Evolutionary conservation across 2,113 vertebrate species (phyloP), one percentile per base, ranked within the genome.

Genomic region (Notothenia rossii): DNA sequence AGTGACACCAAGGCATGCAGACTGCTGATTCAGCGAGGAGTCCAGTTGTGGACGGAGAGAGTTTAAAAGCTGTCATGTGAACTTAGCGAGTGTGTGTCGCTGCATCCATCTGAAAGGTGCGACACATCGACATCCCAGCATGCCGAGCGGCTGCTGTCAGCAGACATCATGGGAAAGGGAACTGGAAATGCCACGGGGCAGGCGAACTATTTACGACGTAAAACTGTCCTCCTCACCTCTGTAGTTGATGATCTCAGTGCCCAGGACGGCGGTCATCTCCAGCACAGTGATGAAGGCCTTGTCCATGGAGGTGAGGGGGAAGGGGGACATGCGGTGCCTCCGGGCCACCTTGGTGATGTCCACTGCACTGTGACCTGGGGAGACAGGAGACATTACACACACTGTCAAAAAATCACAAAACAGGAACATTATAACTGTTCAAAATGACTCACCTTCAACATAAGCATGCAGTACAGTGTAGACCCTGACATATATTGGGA

Each of bases 281-380:
- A 99, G 94, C 92, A 99, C 98, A 94, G 98, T 99, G 95, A 99
- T 99, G 95, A 99, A 99, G 94, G 98, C 98, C 94, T 99, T 99
- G 95, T 99, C 98, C 98, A 99, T 99, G 81, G 98, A 99, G 73
- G 98, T 99, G 91, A 99, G 93, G 62, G 98, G 98, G 92, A 99
- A 99, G 17, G 98, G 97, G 89, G 98, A 99, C 97, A 99, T 99
- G 86, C 98, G 98, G 90, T 99, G 98, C 90, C 98, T 97, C 93
- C 98, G 96, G 86, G 98, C 98, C 92, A 99, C 98, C 95, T 99
- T 99, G 88, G 97, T 99, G 90, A 99, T 99, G 93, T 99, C 98
- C 86, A 99, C 98, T 78, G 98, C 98, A 93, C 98, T 99, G 95
- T 99, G 98, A 97, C 97, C 98, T 99, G 87, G 22, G 14, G 50